phyloP scores from a whole-genome alignment of 1,140 invertebrate genomes.

The Bombus consobrinus region DNA sequence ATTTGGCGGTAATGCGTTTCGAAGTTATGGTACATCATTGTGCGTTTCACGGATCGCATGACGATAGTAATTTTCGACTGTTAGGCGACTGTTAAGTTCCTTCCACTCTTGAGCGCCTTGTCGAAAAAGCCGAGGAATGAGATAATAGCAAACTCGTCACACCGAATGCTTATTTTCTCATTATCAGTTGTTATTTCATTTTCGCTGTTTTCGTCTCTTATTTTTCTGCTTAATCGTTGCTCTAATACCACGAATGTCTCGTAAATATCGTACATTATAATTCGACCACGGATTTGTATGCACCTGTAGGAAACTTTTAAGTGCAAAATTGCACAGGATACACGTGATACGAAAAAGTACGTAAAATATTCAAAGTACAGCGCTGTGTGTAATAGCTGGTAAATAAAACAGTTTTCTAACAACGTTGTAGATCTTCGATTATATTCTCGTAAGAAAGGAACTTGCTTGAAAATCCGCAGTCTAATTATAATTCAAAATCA shows the following conservation, averaged over 20 bases:
- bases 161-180: constrained; percentile 14
- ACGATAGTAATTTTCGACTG: constrained; percentile 24
- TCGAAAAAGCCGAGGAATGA: constrained; percentile 10
- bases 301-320: too few relatives aligned
- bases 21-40: neutral
- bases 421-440: too few relatives aligned
- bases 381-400: too few relatives aligned
- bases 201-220: neutral
- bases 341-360: too few relatives aligned
- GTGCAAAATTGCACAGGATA: too few relatives aligned
- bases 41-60: neutral
- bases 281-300: too few relatives aligned
- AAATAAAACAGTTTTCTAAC: too few relatives aligned
- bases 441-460: too few relatives aligned
- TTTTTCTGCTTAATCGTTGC: neutral
- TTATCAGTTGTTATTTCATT: constrained; percentile 25
- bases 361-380: too few relatives aligned
- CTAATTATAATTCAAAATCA: too few relatives aligned
- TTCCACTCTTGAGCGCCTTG: neutral
- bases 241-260: too few relatives aligned
- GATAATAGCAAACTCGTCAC: constrained; percentile 30
- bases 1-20: neutral
- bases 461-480: too few relatives aligned
- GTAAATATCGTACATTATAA: neutral
- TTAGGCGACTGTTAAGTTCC: neutral